phyloP scores from a whole-genome alignment of 2,888 invertebrate genomes.

The Cylindroiulus punctatus region DNA sequence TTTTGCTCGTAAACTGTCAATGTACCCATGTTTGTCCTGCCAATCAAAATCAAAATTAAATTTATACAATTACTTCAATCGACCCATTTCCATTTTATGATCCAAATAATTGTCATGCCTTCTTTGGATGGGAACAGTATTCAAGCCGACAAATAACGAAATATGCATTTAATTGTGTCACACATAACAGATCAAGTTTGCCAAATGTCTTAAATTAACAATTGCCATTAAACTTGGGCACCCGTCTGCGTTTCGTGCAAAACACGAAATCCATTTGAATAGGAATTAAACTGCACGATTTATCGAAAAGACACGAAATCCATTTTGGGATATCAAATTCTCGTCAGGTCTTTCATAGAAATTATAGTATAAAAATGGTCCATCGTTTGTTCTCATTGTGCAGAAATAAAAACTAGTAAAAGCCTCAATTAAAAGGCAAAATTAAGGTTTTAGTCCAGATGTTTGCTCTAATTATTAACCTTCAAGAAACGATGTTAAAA shows the following conservation, averaged over 20 bases:
- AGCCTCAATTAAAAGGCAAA: neutral
- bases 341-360: neutral
- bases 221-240: neutral
- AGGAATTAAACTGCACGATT: neutral
- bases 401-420: neutral
- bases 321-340: neutral
- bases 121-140: neutral
- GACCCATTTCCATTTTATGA: conserved; percentile 44
- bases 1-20: neutral
- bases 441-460: conserved; percentile 23
- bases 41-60: conserved; percentile 39
- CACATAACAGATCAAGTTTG: conserved; percentile 21
- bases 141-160: neutral
- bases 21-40: conserved; percentile 18
- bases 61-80: conserved; percentile 32
- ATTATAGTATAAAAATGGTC: neutral
- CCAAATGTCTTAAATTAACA: neutral
- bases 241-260: conserved; percentile 3
- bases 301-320: neutral
- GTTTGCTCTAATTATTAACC: conserved; percentile 43
- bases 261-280: neutral
- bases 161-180: conserved; percentile 4
- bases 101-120: conserved; percentile 47
- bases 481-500: neutral
- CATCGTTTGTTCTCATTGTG: neutral